phyloP scores from a whole-genome alignment of 1,140 invertebrate species.

The Homalodisca vitripennis region DNA sequence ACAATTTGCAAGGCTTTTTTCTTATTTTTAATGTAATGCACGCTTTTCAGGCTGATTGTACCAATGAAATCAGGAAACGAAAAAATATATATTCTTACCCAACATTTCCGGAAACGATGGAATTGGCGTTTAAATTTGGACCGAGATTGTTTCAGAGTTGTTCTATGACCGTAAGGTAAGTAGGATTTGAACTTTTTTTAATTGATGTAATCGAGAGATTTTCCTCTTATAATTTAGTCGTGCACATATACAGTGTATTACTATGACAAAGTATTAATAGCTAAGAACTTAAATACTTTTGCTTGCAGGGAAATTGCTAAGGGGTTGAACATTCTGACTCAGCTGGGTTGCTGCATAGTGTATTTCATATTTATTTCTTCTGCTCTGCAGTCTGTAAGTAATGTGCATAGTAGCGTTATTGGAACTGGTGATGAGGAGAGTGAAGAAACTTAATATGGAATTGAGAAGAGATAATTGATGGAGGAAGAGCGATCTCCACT shows the following conservation, averaged over 20 bases:
- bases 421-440: too few species aligned
- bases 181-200: too few species aligned
- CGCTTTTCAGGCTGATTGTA: slow-evolving; percentile 19
- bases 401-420: background rate
- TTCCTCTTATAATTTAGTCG: too few species aligned
- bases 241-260: too few species aligned
- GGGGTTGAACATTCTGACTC: slow-evolving; percentile 61
- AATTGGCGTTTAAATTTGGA: slow-evolving; percentile 34
- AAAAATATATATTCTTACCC: slow-evolving; percentile 20
- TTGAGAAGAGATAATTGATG: too few species aligned
- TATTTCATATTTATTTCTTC: slow-evolving; percentile 90
- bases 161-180: slow-evolving; percentile 31
- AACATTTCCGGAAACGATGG: slow-evolving; percentile 34
- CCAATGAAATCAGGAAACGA: background rate
- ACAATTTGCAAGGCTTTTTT: too few species aligned
- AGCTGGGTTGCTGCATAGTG: slow-evolving; percentile 96
- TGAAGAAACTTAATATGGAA: too few species aligned
- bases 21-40: background rate
- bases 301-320: slow-evolving; percentile 6
- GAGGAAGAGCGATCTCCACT: too few species aligned
- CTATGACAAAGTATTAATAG: too few species aligned
- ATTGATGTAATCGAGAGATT: too few species aligned
- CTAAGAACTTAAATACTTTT: too few species aligned
- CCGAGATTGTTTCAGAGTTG: slow-evolving; percentile 30
- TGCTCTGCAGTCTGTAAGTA: slow-evolving; percentile 17